Base-by-base conservation (phyloP, 1,140 invertebrate genomes). In the Spodoptera litura region DNA sequence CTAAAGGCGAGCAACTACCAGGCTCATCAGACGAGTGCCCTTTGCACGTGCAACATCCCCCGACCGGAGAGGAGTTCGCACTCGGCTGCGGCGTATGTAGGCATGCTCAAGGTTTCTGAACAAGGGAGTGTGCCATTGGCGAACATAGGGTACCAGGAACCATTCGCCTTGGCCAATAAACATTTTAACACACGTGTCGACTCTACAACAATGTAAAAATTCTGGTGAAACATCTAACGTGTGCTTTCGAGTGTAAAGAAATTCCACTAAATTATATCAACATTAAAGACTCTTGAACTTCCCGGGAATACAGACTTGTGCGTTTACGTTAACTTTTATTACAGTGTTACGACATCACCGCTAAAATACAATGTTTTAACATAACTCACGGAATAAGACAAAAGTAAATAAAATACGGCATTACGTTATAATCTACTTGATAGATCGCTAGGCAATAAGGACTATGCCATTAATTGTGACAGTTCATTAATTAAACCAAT, bases 1-100 rank as follows among this genome's bases (percentile, higher is more conserved):
- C 98, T 0, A 97, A 98, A 95, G 98, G 97, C 6, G 98, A 97
- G 86, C 98, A 99, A 93, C 88, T 99, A 71, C 97, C 99, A 83
- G 98, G 98, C 15, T 87, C 90, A 0, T 38, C 88, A 3, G 98
- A 99, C 25, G 98, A 99, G 86, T 99, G 99, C 93, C 99, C 99
- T 0, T 95, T 99, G 8, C 98, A 99, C 93, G 97, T 99, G 2
- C 97, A 98, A 89, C 99, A 99, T 96, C 99, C 99, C 62, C 96
- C 98, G 9, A 99, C 99, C 0, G 99, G 99, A 49, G 98, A 99
- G 94, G 99, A 99, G 94, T 99, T 99, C 94, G 99, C 99, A 68
- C 96, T 99, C 11, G 99, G 99, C 78, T 99, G 99, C 95, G 99
- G 99, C 25, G 98, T 99, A 70, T 99, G 99, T 91, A 96, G 99